Base-by-base conservation (phyloP, 2,797 vertebrate species). In the Bovichtus diacanthus region DNA sequence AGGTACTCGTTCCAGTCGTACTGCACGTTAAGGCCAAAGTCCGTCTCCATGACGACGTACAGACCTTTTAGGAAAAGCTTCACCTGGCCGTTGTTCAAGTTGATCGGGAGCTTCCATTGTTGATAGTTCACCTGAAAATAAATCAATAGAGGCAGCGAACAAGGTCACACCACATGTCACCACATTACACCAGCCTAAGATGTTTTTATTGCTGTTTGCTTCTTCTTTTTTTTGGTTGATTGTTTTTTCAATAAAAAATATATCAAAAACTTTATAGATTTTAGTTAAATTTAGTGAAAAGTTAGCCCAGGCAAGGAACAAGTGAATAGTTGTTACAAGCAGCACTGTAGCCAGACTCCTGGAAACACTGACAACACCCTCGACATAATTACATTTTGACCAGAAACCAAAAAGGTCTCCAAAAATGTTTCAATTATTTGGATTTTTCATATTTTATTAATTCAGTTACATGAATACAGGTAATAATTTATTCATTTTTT, bases 1-100 rank as follows among this genome's bases (percentile, higher is more conserved):
- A 97, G 55, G 15, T 85, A 91, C 62, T 84, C 53, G 0, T 93
- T 80, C 96, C 96, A 96, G 81, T 97, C 69, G 0, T 96, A 97
- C 46, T 87, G 74, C 50, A 97, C 87, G 2, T 60, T 87, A 67
- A 97, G 84, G 0, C 82, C 84, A 5, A 96, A 96, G 81, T 94
- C 75, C 0, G 93, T 92, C 56, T 93, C 75, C 15, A 97, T 55
- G 11, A 93, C 0, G 0, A 90, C 49, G 1, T 25, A 90, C 0
- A 21, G 50, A 2, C 95, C 95, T 0, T 89, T 94, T 76, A 95
- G 94, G 23, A 60, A 90, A 6, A 96, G 66, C 0, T 1, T 83
- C 59, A 96, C 78, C n/a, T 91, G 87, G 0, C 95, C 94, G 0
- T 83, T 12, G 0, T 82, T 80, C 3, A 97, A 61, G 55, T 58